phyloP scores from a whole-genome alignment of 1,140 invertebrate species.

The Drosophila nebulosa region DNA sequence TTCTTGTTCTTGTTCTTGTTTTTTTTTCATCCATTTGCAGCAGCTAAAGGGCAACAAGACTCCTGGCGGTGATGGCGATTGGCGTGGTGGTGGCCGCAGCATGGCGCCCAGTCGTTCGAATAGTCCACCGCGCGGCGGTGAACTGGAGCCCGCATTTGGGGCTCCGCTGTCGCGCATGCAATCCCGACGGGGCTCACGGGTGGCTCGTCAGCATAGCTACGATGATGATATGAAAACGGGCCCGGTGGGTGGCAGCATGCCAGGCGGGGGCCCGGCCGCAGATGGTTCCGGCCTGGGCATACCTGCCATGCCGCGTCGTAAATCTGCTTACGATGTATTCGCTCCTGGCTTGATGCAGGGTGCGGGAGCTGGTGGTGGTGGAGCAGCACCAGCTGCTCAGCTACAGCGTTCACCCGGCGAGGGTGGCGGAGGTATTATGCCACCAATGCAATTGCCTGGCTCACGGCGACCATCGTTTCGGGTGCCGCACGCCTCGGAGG shows the following conservation, averaged over 20 bases:
- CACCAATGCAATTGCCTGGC: conserved; percentile 68
- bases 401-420: conserved; percentile 68
- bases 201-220: conserved; percentile 88
- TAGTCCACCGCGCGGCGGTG: conserved; percentile 81
- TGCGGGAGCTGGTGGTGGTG: conserved; percentile 10
- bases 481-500: conserved; percentile 82
- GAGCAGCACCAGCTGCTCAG: conserved; percentile 50
- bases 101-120: conserved; percentile 81
- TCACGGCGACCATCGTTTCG: conserved; percentile 87
- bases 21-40: neutral
- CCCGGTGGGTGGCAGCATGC: conserved; percentile 81
- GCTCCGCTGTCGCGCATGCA: conserved; percentile 78
- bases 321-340: conserved; percentile 91
- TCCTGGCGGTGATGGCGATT: conserved; percentile 59
- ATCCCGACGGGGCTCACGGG: conserved; percentile 85
- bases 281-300: conserved; percentile 82
- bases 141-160: conserved; percentile 63
- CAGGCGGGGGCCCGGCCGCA: conserved; percentile 69
- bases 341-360: conserved; percentile 79
- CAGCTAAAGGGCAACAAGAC: conserved; percentile 1
- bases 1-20: no score
- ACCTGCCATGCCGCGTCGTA: conserved; percentile 87
- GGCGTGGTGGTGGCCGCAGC: conserved; percentile 81
- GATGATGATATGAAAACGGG: conserved; percentile 86
- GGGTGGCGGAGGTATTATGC: conserved; percentile 68